Evolutionary conservation across 2,797 vertebrate species (phyloP), one percentile per base, ranked within the genome.

Genomic region (Xiphophorus birchmanni): DNA sequence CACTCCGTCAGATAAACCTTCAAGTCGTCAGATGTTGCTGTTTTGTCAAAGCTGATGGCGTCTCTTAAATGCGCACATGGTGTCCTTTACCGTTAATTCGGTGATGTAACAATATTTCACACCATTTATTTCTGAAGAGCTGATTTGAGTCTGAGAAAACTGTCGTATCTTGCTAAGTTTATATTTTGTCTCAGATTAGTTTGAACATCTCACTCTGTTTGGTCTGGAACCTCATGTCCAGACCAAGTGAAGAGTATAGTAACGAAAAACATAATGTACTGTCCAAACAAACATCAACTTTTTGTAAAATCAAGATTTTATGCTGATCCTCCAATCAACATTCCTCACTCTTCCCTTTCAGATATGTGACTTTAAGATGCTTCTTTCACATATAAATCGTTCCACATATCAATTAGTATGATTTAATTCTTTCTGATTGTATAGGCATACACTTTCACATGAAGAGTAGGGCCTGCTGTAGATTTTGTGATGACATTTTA

Each of bases 31-130:
- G 32, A 50, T 65, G 56, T 47, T 65, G 23, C 45, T 50, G 72
- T 50, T 74, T 65, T 65, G 56, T 63, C 72, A 74, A 80, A 65
- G 29, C 45, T 42, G 56, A 52, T 15, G 8, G 32, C 26, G 42
- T 65, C 45, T 35, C 72, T 74, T 56, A 47, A 29, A 79, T 26
- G 29, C 3, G 12, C 52, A 79, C n/a, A 45, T 29, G 5, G 35
- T 18, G 35, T 21, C 52, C 42, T 78, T 58, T 73, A 54, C 40
- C 6, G 2, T 72, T n/a, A 52, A 29, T 44, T 50, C 23, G 35
- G 52, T 60, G 29, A 78, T 56, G 29, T 7, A n/a, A 60, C 37
- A 35, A 60, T 45, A 58, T 73, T 56, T 79, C 11, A 47, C 40
- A 40, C 63, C 18, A 40, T 37, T 32, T 67, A 65, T 65, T 63